phyloP scores from a whole-genome alignment of 2,888 invertebrate genomes.

The Maniola hyperantus region DNA sequence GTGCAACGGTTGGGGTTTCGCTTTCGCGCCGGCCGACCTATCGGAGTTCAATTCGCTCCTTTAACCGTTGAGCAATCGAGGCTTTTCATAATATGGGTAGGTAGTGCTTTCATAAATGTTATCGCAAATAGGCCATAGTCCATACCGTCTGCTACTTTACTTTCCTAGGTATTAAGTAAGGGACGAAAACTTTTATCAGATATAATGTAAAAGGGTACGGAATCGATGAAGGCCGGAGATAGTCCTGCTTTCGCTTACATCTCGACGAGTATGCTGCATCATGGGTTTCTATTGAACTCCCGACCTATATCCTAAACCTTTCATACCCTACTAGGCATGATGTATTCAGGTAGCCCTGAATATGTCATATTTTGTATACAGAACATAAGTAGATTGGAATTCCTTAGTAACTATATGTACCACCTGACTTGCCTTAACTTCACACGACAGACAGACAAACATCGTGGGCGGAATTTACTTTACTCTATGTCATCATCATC shows the following conservation, averaged over 20 bases:
- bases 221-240: constrained; percentile 20
- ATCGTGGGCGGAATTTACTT: no score
- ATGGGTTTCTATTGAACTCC: constrained; percentile 3
- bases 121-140: not conserved
- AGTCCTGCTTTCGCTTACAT: constrained; percentile 14
- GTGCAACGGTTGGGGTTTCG: no score
- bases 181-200: constrained; percentile 14
- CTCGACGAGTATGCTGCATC: constrained; percentile 15
- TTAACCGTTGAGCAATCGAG: no score
- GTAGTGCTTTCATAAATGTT: not conserved
- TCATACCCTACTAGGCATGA: not conserved
- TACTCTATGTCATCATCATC: no score
- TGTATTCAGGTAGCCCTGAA: not conserved
- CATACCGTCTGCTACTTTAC: not conserved
- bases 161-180: constrained; percentile 8
- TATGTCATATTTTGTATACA: constrained; percentile 8
- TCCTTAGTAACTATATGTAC: not conserved
- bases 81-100: no score
- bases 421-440: not conserved
- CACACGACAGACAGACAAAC: not conserved
- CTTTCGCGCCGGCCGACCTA: no score
- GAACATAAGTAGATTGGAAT: not conserved
- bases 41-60: no score
- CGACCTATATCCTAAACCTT: constrained; percentile 2
- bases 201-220: constrained; percentile 11